phyloP scores from a whole-genome alignment of 1,140 invertebrate species.

The Pseudachorutes palmiensis region DNA sequence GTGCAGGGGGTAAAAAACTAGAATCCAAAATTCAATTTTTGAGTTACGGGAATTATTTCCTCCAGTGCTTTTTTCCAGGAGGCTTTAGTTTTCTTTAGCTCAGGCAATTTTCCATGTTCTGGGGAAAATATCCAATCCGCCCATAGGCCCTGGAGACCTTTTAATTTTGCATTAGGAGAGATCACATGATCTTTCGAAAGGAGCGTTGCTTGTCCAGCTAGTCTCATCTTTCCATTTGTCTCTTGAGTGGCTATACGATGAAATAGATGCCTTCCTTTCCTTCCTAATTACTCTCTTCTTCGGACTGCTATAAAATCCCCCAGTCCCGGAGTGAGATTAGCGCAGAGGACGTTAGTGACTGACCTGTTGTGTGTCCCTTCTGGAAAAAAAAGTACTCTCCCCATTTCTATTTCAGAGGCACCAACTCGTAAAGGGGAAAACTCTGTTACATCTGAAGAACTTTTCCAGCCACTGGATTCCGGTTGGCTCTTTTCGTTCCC shows the following conservation, averaged over 20 bases:
- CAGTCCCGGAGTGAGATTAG: background rate
- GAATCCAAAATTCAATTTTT: conserved; percentile 36
- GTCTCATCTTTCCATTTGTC: background rate
- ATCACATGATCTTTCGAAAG: background rate
- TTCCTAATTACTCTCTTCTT: background rate
- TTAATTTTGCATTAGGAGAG: conserved; percentile 29
- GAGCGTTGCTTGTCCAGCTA: background rate
- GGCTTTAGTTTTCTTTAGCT: background rate
- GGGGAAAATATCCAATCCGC: background rate
- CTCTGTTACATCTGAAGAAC: background rate
- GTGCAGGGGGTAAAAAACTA: background rate
- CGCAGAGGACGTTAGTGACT: background rate
- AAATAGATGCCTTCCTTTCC: background rate
- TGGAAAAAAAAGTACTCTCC: too few relatives aligned
- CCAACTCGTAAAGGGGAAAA: too few relatives aligned
- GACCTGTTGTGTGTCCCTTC: background rate
- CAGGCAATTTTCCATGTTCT: background rate
- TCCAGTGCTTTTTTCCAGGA: conserved; percentile 14
- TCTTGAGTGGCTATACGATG: background rate
- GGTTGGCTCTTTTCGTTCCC: conserved; percentile 22
- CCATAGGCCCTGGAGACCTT: conserved; percentile 12
- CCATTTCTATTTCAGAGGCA: too few relatives aligned
- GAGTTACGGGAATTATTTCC: conserved; percentile 31
- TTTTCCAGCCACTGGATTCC: too few relatives aligned
- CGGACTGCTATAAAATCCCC: background rate